Evolutionary conservation across 2,888 invertebrate genomes (phyloP), one percentile per base, ranked within the genome.

Genomic region (Hypomecis punctinalis): DNA sequence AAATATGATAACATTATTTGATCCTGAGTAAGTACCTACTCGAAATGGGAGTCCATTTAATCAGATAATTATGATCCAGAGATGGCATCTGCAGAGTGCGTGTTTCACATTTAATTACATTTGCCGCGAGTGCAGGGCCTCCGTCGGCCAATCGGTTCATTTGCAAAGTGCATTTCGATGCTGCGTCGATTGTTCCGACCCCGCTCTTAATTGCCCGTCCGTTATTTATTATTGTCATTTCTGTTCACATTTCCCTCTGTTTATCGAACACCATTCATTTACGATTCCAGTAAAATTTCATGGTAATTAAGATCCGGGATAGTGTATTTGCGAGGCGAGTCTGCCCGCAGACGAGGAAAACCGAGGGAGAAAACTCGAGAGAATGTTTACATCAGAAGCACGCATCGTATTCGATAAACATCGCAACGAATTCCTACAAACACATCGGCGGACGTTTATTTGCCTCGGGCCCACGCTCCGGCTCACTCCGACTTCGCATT

Each of bases 161-260:
- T 92, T 92, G 90, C 90, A 89, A 91, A 92, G 92, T 93, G 91
- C 92, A 92, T 90, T 91, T 91, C 90, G 85, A 91, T 92, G 90
- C 89, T 82, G 82, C 73, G 77, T 81, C 87, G 81, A 90, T 89
- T 88, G 89, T 89, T 81, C 84, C 85, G 84, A 84, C 88, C 86
- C 88, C 77, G 82, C 76, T 81, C 83, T 90, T 91, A 91, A 92
- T 93, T 91, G 91, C 85, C 81, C 77, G 76, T 77, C 80, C 83
- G 82, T 89, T 90, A 90, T 90, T 89, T 89, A 90, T 90, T 88
- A 89, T 89, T 88, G 87, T 83, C 84, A 85, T 87, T 89, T 82
- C 83, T 83, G 84, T 82, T 78, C 79, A 82, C 83, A 85, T 85
- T 85, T 83, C 80, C 75, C 79, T 75, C 71, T 82, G 81, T 84